A percentile compares a stretch with the other conserved stretches of the same genome.
phyloP scores from a whole-genome alignment of 1,140 invertebrate species.

The Littorina saxatilis region DNA sequence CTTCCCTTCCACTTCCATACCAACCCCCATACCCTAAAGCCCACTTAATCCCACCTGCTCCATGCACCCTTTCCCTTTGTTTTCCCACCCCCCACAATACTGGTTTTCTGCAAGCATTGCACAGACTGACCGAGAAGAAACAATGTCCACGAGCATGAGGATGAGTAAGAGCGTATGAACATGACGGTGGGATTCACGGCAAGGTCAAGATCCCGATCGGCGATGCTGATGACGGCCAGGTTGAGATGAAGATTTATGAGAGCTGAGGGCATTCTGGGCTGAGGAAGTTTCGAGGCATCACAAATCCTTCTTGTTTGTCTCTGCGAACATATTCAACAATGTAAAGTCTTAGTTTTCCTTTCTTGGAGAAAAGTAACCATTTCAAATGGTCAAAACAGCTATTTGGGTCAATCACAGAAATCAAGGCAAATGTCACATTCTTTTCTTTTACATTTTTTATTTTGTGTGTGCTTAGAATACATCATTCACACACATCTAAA shows the following conservation, averaged over 20 bases:
- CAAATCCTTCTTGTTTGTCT: slow-evolving; percentile 74
- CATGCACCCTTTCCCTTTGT: not conserved
- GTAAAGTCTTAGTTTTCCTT: no score
- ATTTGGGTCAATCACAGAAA: no score
- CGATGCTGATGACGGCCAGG: not conserved
- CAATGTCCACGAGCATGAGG: not conserved
- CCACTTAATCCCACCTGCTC: not conserved
- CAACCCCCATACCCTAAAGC: not conserved
- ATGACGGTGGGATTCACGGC: not conserved
- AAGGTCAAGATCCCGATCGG: slow-evolving; percentile 25
- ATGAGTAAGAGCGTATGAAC: not conserved
- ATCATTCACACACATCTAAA: no score
- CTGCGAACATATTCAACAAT: slow-evolving; percentile 70
- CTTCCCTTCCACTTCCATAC: no score
- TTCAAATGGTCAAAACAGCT: no score
- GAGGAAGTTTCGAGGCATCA: slow-evolving; percentile 75
- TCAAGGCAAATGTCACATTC: no score
- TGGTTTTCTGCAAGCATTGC: not conserved
- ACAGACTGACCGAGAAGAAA: not conserved
- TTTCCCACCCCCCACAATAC: not conserved
- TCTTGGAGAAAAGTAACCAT: not conserved
- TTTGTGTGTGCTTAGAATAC: no score
- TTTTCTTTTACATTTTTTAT: no score
- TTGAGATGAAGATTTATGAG: slow-evolving; percentile 43
- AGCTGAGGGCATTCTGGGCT: slow-evolving; percentile 73